These are phyloP conservation scores for Achroia grisella DNA, from an alignment of 1,140 invertebrate species.

Conservation along the genomic window DNA sequence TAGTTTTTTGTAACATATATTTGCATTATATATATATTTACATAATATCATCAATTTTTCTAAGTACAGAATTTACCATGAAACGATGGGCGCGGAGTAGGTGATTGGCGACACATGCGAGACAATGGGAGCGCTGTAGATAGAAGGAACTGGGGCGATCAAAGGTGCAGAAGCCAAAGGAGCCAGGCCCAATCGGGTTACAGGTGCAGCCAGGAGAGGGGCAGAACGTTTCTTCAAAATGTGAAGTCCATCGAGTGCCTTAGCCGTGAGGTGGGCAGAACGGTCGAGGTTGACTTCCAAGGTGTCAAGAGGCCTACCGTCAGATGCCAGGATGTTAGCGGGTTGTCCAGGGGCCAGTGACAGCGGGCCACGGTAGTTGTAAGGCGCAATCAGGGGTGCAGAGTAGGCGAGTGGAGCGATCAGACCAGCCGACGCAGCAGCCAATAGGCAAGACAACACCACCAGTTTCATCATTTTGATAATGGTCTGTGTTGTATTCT, in stretches of 20 bases:
- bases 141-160: slow-evolving; percentile 17
- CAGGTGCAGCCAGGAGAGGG: slow-evolving; percentile 19
- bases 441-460: slow-evolving; percentile 73
- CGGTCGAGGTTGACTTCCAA: slow-evolving; percentile 62
- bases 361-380: slow-evolving; percentile 42
- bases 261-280: slow-evolving; percentile 53
- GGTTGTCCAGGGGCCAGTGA: slow-evolving; percentile 49
- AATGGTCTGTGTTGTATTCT: slow-evolving; percentile 56
- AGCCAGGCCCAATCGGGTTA: slow-evolving; percentile 13
- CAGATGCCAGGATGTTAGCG: slow-evolving; percentile 39
- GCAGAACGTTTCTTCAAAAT: slow-evolving; percentile 44
- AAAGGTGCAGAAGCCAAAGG: slow-evolving; percentile 22
- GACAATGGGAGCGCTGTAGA: slow-evolving; percentile 23
- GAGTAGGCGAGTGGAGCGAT: slow-evolving; percentile 26
- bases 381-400: slow-evolving; percentile 22
- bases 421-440: slow-evolving; percentile 51
- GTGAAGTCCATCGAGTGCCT: slow-evolving; percentile 38
- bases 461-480: slow-evolving; percentile 71
- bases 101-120: slow-evolving; percentile 15
- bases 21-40: not conserved
- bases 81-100: slow-evolving; percentile 12
- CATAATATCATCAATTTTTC: not conserved
- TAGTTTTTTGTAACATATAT: not conserved
- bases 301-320: slow-evolving; percentile 52
- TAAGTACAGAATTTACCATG: slow-evolving; percentile 1